Evolutionary conservation across 2,797 vertebrate species (phyloP).

Genomic region (Pantherophis alleghaniensis): DNA sequence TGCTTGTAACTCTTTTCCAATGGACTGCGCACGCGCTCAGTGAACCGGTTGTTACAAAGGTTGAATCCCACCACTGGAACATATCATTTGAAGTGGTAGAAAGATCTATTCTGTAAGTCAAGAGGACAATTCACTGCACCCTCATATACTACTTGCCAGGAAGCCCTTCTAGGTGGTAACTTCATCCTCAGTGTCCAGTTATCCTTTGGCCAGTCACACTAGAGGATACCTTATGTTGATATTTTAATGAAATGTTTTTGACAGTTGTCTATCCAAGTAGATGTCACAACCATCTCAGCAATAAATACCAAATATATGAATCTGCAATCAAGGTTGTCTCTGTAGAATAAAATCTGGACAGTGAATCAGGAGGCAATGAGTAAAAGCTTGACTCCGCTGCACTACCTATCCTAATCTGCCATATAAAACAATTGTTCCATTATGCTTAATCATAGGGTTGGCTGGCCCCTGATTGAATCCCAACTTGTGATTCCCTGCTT

Average conservation of each 20-base stretch:
- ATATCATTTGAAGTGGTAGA: neutral
- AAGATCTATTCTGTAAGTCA: neutral
- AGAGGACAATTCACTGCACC: neutral
- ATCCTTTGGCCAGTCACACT: neutral
- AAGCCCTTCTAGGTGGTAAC: neutral
- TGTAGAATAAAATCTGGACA: neutral
- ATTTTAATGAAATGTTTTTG: neutral
- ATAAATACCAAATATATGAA: neutral
- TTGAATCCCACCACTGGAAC: too few relatives aligned
- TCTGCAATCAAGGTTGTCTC: neutral
- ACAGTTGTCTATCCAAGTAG: neutral
- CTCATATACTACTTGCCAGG: neutral
- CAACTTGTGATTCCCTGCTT: neutral
- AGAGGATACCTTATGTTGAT: neutral
- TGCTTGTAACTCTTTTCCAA: too few relatives aligned
- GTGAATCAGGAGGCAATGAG: neutral
- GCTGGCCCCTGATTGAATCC: neutral
- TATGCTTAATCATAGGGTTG: neutral
- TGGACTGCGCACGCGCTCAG: accelerated
- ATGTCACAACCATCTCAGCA: neutral
- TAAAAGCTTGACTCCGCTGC: neutral
- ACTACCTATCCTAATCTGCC: neutral
- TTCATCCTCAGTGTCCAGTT: neutral
- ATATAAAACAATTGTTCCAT: neutral
- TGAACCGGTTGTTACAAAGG: too few relatives aligned